Percentiles rank a stretch among this genome's conserved stretches.
Evolutionary conservation across 2,113 vertebrate genomes (phyloP).

Genomic region (Cyphomyrus plagiostoma): DNA sequence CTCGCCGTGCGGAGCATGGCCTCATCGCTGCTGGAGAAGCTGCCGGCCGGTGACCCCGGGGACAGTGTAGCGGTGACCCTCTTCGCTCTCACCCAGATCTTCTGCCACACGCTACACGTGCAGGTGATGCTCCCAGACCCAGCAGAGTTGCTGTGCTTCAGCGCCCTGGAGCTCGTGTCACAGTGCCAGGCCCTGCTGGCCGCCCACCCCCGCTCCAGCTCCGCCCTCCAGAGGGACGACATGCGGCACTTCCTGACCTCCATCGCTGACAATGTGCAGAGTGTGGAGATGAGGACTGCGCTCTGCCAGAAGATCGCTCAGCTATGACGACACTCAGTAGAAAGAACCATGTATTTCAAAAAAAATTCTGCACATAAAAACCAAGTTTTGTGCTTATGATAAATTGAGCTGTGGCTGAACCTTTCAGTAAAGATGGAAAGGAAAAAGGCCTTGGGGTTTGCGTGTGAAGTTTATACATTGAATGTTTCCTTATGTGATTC

Average conservation of each 20-base stretch:
- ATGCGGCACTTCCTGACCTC: conserved; percentile 78
- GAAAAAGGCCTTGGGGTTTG: neutral
- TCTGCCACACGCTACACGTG: conserved; percentile 84
- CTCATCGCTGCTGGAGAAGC: conserved; percentile 49
- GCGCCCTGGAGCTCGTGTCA: conserved; percentile 78
- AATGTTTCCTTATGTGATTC: neutral
- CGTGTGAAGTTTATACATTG: neutral
- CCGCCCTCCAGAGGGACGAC: conserved; percentile 67
- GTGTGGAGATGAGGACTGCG: conserved; percentile 66
- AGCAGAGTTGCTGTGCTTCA: conserved; percentile 67
- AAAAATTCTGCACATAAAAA: neutral
- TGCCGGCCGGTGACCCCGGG: conserved; percentile 28
- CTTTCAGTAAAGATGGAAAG: neutral
- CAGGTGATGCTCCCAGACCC: conserved; percentile 81
- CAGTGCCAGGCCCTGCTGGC: conserved; percentile 68
- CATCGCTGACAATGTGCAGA: conserved; percentile 66
- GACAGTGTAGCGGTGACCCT: conserved; percentile 63
- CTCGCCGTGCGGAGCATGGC: conserved; percentile 64
- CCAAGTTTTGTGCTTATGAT: neutral
- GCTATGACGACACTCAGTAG: conserved; percentile 48
- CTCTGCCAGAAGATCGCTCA: conserved; percentile 86
- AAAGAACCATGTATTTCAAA: neutral
- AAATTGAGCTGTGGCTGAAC: neutral
- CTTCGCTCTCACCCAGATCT: conserved; percentile 84
- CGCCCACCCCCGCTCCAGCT: conserved; percentile 56